phyloP scores from a whole-genome alignment of 2,888 invertebrate species.

The Chloromyia formosa region DNA sequence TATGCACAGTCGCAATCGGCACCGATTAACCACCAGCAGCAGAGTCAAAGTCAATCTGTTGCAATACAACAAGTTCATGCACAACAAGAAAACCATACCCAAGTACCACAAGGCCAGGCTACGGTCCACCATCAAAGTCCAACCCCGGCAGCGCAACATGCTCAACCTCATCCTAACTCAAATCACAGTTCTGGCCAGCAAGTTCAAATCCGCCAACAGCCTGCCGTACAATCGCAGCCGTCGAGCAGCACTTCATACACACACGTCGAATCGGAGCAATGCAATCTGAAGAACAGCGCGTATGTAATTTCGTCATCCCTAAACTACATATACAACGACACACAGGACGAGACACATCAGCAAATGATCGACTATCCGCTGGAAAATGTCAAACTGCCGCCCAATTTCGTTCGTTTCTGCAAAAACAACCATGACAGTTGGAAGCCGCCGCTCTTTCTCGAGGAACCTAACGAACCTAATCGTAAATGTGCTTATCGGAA shows the following conservation, averaged over 20 bases:
- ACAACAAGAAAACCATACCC: neutral
- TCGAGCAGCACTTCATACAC: slow-evolving; percentile 16
- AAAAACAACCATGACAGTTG: slow-evolving; percentile 62
- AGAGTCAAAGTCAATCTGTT: neutral
- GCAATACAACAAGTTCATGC: no score
- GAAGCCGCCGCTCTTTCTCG: slow-evolving; percentile 62
- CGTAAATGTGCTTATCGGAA: slow-evolving; percentile 62
- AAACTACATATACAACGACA: slow-evolving; percentile 50
- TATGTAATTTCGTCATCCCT: slow-evolving; percentile 50
- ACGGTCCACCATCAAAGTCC: slow-evolving; percentile 7
- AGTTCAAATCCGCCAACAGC: slow-evolving; percentile 15
- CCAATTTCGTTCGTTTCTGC: slow-evolving; percentile 59
- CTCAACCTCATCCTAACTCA: neutral
- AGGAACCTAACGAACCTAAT: slow-evolving; percentile 62
- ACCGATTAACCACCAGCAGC: neutral
- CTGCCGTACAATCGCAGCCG: slow-evolving; percentile 25
- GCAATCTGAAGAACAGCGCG: slow-evolving; percentile 51
- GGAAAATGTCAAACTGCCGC: slow-evolving; percentile 57
- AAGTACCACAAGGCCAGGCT: neutral
- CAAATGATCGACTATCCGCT: slow-evolving; percentile 50
- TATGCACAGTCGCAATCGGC: neutral
- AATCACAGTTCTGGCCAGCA: slow-evolving; percentile 2
- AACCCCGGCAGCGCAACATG: slow-evolving; percentile 45
- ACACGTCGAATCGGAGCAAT: slow-evolving; percentile 38
- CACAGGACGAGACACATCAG: slow-evolving; percentile 37